Base-by-base conservation (phyloP, 1,140 invertebrate species). In the Phortica variegata region DNA sequence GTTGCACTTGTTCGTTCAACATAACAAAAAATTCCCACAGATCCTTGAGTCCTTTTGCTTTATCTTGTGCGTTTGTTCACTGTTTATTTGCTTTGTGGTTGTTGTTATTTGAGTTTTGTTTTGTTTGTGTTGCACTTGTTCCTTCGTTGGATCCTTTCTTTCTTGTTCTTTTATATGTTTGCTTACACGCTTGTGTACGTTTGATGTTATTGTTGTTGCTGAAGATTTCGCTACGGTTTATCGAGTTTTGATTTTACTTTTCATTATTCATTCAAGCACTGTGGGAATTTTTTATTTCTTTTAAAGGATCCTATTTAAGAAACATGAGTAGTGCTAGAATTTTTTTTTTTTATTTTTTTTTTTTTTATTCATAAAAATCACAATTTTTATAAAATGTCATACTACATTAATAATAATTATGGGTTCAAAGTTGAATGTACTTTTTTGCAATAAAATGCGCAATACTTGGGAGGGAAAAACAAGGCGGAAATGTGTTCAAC, bases 161-260 rank as follows among this genome's bases (percentile, higher is more conserved):
- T 43, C 47, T 59, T 43, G 33, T 56, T 20, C 17, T 46, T 20
- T 44, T 26, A 42, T 50, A 39, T 49, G 33, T 44, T 23, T 18
- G 21, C 17, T 47, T 49, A n/a, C n/a, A n/a, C n/a, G 37, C 41
- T 7, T 33, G 43, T 62, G 37, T 63, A 23, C 44, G 42, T 48
- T 46, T 60, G 60, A 57, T 60, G 63, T 58, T 60, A 68, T 68
- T n/a, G n/a, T 63, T 66, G 63, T 68, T 68, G 63, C 57, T 63
- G 61, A 33, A 40, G 46, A 53, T 33, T 53, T 56, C 43, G 56
- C 42, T 56, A 56, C 54, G 56, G 49, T 50, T 56, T 55, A 66
- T 66, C 56, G 23, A 68, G 60, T 60, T 68, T 66, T 66, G 43
- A 63, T 66, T 66, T 68, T 68, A 68, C 57, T 66, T 66, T 66